Percentiles rank a stretch among this genome's conserved stretches.
Evolutionary conservation across 2,888 invertebrate species (phyloP).

Genomic region (Amphipyra berbera): DNA sequence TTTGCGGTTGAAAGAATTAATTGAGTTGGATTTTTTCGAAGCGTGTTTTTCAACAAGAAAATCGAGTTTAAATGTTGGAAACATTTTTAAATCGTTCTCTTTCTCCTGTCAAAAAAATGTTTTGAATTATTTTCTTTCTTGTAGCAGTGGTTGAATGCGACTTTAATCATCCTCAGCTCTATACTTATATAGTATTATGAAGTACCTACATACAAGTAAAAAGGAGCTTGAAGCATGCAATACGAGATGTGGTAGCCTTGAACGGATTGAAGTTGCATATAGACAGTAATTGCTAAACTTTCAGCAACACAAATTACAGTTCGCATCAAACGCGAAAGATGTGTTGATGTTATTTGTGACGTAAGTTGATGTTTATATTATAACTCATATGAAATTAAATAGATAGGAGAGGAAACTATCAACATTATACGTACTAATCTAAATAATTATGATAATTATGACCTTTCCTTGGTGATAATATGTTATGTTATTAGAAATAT

Average conservation of each 20-base stretch:
- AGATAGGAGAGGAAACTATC: too few species aligned
- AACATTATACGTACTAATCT: too few species aligned
- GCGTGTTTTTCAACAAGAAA: conserved; percentile 22
- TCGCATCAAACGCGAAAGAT: neutral
- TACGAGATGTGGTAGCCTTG: conserved; percentile 33
- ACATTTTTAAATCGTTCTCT: conserved; percentile 12
- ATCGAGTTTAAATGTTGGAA: conserved; percentile 22
- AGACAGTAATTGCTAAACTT: conserved; percentile 52
- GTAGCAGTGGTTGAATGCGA: neutral
- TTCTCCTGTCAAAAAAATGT: conserved; percentile 3
- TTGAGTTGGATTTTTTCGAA: conserved; percentile 45
- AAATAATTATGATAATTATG: too few species aligned
- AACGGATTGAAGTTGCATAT: conserved; percentile 31
- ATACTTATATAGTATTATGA: neutral
- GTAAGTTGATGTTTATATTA: neutral
- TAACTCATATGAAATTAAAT: neutral
- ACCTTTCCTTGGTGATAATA: too few species aligned
- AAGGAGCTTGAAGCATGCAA: conserved; percentile 26
- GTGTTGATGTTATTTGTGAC: neutral
- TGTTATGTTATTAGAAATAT: too few species aligned
- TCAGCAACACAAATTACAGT: conserved; percentile 4
- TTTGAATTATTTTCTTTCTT: neutral
- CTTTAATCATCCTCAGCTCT: neutral
- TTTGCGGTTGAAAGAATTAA: conserved; percentile 62
- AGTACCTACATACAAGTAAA: neutral